A percentile compares a stretch with the other conserved stretches of the same genome.
Conservation (phyloP, 2,797 vertebrate species). For the Dicrostonyx torquatus region DNA sequence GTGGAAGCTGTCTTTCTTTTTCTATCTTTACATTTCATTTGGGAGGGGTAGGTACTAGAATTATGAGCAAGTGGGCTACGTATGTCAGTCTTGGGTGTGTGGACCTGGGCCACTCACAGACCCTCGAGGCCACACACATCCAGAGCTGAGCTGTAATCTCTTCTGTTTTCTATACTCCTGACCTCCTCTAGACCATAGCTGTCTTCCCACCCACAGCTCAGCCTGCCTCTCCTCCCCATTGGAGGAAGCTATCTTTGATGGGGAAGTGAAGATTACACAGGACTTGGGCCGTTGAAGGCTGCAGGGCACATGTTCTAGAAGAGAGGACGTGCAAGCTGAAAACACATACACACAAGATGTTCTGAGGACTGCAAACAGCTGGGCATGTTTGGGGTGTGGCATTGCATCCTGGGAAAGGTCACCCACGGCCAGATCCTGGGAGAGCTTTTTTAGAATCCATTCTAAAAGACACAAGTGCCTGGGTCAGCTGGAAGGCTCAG, state of each 20-base stretch:
- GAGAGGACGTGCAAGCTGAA: background rate
- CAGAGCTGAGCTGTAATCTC: background rate
- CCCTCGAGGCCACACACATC: background rate
- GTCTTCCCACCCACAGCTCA: background rate
- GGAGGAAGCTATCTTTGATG: background rate
- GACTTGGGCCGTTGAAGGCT: background rate
- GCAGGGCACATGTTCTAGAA: background rate
- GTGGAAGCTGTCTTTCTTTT: background rate
- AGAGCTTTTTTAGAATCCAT: background rate
- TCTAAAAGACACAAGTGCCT: background rate
- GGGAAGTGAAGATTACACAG: background rate
- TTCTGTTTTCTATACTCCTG: background rate
- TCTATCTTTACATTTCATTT: background rate
- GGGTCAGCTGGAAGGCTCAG: background rate
- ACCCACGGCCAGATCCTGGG: background rate
- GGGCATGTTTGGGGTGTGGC: background rate
- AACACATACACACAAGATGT: background rate
- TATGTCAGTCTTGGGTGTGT: background rate
- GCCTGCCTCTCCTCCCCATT: background rate
- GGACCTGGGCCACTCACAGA: background rate
- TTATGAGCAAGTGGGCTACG: background rate
- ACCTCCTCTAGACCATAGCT: background rate
- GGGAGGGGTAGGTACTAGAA: background rate
- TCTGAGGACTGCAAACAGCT: background rate
- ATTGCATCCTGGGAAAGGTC: background rate